phyloP scores from a whole-genome alignment of 2,888 invertebrate species.

The Eilema sororculum region DNA sequence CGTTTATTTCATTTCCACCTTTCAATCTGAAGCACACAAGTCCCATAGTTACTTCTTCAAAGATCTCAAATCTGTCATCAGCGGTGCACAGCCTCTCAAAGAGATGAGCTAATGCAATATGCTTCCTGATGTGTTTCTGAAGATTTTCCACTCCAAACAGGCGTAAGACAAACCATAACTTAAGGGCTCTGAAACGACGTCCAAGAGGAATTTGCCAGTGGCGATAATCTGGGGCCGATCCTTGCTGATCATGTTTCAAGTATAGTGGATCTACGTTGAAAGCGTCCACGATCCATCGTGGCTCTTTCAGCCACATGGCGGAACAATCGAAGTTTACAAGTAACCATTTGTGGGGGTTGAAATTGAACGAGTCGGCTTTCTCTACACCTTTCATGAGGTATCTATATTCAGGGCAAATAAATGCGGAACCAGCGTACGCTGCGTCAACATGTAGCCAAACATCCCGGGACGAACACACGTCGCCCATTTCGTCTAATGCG shows the following conservation, averaged over 20 bases:
- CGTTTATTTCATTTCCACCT: constrained; percentile 93
- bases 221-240: constrained; percentile 96
- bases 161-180: constrained; percentile 98
- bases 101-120: constrained; percentile 94
- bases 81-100: constrained; percentile 92
- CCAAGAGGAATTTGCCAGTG: constrained; percentile 99
- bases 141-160: constrained; percentile 96
- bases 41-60: constrained; percentile 96
- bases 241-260: constrained; percentile 97
- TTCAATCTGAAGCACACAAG: constrained; percentile 98
- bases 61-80: constrained; percentile 96
- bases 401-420: constrained; percentile 98
- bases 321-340: constrained; percentile 99
- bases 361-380: constrained; percentile 98
- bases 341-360: constrained; percentile 99
- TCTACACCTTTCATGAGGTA: constrained; percentile 95
- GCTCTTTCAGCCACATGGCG: constrained; percentile 98
- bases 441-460: constrained; percentile 99
- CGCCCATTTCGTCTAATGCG: constrained; percentile 94
- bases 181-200: constrained; percentile 95
- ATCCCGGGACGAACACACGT: constrained; percentile 92
- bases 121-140: constrained; percentile 94
- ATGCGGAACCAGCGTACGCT: constrained; percentile 98
- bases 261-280: constrained; percentile 99
- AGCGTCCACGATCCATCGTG: constrained; percentile 96